Evolutionary conservation across 2,113 vertebrate genomes (phyloP).

Genomic region (Perca flavescens): DNA sequence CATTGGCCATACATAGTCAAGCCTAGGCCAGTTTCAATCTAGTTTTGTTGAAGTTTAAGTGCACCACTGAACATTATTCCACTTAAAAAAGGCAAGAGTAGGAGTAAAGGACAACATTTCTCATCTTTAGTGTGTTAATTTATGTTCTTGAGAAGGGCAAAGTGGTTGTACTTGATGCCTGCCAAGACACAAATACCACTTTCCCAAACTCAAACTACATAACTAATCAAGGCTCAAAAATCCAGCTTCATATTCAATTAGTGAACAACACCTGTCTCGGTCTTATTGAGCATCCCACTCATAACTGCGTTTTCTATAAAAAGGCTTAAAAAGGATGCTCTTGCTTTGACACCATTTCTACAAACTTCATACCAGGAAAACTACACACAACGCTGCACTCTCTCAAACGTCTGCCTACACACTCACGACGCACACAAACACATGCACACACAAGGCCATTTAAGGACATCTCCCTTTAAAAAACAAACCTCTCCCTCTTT

Average conservation of each 20-base stretch:
- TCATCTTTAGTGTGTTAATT: background rate
- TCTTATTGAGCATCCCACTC: background rate
- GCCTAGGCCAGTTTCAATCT: no score
- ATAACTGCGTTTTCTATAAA: slow-evolving; percentile 3
- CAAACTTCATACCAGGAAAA: slow-evolving; percentile 41
- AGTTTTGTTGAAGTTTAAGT: background rate
- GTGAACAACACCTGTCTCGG: background rate
- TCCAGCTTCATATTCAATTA: background rate
- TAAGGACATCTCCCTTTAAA: slow-evolving; percentile 78
- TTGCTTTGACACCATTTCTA: slow-evolving; percentile 26
- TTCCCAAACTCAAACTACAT: background rate
- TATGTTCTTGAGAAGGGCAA: slow-evolving; percentile 3
- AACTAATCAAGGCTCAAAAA: slow-evolving; percentile 24
- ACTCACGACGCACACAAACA: slow-evolving; percentile 20
- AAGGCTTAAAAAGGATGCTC: slow-evolving; percentile 17
- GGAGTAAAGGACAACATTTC: background rate
- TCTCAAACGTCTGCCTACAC: slow-evolving; percentile 28
- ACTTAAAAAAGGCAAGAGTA: background rate
- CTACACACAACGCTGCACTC: slow-evolving; percentile 23
- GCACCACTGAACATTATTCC: background rate
- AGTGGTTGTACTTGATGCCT: background rate
- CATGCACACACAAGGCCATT: slow-evolving; percentile 68
- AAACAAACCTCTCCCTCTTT: slow-evolving; percentile 54
- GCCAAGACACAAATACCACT: slow-evolving; percentile 30
- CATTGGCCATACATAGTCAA: no score